Evolutionary conservation across 37 sponge, comb jelly and placozoan genomes (phyloP).

Genomic region (Amphimedon queenslandica): DNA sequence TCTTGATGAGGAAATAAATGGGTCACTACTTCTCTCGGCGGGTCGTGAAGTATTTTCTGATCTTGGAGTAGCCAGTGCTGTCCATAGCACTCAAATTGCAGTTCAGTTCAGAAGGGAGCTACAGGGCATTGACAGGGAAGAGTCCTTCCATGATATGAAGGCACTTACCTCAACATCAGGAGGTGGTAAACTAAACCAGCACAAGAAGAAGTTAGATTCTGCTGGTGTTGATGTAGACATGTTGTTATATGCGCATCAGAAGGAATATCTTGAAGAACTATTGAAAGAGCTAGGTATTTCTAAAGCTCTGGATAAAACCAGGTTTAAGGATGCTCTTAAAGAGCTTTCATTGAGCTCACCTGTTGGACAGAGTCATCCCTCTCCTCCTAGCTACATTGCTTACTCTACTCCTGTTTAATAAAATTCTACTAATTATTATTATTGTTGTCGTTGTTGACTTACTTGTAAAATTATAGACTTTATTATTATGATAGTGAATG

Average conservation of each 20-base stretch:
- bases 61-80: not conserved
- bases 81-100: slow-evolving; percentile 2
- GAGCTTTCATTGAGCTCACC: not conserved
- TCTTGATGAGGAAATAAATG: slow-evolving; percentile 16
- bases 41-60: not conserved
- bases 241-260: not conserved
- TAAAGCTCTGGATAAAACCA: slow-evolving; percentile 24
- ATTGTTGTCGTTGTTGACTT: too few relatives aligned
- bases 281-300: slow-evolving; percentile 51
- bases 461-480: too few relatives aligned
- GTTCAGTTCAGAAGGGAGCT: not conserved
- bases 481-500: too few relatives aligned
- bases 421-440: too few relatives aligned
- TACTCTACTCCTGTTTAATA: slow-evolving; percentile 1
- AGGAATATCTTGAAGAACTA: not conserved
- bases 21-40: slow-evolving; percentile 3
- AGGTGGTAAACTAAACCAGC: not conserved
- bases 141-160: not conserved
- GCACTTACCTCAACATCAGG: not conserved
- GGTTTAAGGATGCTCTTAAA: slow-evolving; percentile 8
- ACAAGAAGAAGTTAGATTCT: not conserved
- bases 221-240: slow-evolving; percentile 7
- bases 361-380: not conserved
- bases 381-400: not conserved
- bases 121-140: not conserved